phyloP scores from a whole-genome alignment of 1,140 invertebrate genomes.

The Coelopa frigida region DNA sequence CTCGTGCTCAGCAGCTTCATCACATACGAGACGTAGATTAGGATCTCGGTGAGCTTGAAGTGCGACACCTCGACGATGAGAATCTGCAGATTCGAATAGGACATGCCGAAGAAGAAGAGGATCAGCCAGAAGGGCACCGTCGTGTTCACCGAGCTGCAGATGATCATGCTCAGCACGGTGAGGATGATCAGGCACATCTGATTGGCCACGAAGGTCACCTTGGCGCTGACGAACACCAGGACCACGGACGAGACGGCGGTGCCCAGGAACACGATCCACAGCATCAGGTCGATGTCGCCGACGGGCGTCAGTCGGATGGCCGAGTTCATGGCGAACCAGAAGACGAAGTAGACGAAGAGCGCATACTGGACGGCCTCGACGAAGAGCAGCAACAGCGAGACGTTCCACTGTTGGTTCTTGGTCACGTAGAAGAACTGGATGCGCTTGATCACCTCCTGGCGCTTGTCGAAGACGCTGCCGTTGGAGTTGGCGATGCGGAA shows the following conservation, averaged over 20 bases:
- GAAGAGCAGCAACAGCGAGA: conserved; percentile 31
- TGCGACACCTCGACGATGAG: conserved; percentile 33
- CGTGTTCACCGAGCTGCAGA: conserved; percentile 23
- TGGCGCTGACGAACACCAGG: conserved; percentile 27
- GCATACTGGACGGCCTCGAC: conserved; percentile 36
- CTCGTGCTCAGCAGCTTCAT: conserved; percentile 29
- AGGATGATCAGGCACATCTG: conserved; percentile 24
- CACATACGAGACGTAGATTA: conserved; percentile 24
- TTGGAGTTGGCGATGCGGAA: conserved; percentile 36
- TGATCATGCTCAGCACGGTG: conserved; percentile 32
- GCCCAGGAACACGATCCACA: conserved; percentile 34
- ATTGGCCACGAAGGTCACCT: conserved; percentile 30
- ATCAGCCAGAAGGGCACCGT: conserved; percentile 31
- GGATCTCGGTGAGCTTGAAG: conserved; percentile 29
- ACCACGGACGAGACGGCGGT: conserved; percentile 19
- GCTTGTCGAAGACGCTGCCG: conserved; percentile 32
- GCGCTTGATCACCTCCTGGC: conserved; percentile 31
- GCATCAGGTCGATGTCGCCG: conserved; percentile 26
- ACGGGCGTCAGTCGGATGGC: conserved; percentile 23
- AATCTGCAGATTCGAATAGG: conserved; percentile 32
- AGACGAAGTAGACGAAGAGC: conserved; percentile 33
- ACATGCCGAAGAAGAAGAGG: conserved; percentile 29
- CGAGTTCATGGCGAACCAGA: conserved; percentile 34
- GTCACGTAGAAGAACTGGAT: conserved; percentile 41
- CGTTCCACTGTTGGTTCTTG: conserved; percentile 37